phyloP scores from a whole-genome alignment of 2,113 vertebrate species.

The Nycticryphes semicollaris region DNA sequence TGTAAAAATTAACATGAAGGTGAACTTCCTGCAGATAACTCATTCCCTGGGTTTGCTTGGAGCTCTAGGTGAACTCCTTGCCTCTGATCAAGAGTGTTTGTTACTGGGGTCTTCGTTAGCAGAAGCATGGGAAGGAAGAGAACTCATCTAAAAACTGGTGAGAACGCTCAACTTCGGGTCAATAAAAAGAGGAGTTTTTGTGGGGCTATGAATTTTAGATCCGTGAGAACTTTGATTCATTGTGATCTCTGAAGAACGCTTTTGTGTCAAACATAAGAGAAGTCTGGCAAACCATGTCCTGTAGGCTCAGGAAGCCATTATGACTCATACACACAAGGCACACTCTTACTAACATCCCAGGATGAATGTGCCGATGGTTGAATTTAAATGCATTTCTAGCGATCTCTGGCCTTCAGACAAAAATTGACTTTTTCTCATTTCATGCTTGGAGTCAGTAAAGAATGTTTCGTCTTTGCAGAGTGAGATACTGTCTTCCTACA shows the following conservation, averaged over 20 bases:
- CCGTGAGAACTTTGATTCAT: neutral
- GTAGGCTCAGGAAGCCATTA: neutral
- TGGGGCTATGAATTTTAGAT: neutral
- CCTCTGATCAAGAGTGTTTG: neutral
- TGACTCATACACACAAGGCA: neutral
- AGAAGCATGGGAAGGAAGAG: neutral
- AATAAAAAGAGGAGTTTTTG: neutral
- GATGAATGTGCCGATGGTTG: neutral
- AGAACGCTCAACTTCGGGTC: neutral
- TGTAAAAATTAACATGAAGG: neutral
- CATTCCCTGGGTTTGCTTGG: neutral
- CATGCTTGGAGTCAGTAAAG: neutral
- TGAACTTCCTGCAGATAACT: neutral
- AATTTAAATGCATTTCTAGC: neutral
- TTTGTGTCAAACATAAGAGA: neutral
- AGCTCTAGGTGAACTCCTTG: neutral
- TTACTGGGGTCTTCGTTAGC: neutral
- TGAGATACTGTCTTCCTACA: neutral
- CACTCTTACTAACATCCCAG: neutral
- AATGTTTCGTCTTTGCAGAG: neutral
- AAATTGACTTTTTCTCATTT: neutral
- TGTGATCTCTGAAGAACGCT: neutral
- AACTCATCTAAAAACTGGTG: neutral
- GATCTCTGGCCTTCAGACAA: constrained; percentile 1
- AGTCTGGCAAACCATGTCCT: constrained; percentile 15